Percentiles rank a stretch among this genome's conserved stretches.
Evolutionary conservation across 2,113 vertebrate species (phyloP).

Genomic region (Heterotis niloticus): DNA sequence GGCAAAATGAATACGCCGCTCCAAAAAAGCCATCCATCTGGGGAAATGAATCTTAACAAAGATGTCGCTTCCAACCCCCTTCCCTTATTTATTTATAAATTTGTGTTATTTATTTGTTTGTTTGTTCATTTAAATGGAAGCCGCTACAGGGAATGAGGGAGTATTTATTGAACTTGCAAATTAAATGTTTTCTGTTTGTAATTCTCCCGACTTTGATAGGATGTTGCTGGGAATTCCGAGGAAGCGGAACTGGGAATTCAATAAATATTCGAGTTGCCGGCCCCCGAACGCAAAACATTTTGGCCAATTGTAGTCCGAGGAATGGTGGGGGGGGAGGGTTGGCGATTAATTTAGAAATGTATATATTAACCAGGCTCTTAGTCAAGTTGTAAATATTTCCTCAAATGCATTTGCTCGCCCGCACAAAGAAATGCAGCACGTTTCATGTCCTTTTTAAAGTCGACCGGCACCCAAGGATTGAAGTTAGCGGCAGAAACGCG

Average conservation of each 20-base stretch:
- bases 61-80: constrained; percentile 21
- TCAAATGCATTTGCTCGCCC: too few relatives aligned
- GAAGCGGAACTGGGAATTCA: constrained; percentile 51
- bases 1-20: constrained; percentile 71
- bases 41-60: constrained; percentile 63
- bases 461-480: neutral
- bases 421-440: neutral
- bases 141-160: constrained; percentile 37
- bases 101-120: constrained; percentile 57
- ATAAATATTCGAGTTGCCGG: constrained; percentile 55
- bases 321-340: neutral
- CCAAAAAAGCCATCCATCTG: constrained; percentile 69
- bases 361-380: neutral
- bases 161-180: constrained; percentile 54
- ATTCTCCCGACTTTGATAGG: constrained; percentile 30
- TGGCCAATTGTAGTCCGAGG: constrained; percentile 44
- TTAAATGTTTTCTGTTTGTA: constrained; percentile 44
- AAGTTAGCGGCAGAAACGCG: neutral
- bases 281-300: constrained; percentile 49
- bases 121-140: constrained; percentile 57
- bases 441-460: neutral
- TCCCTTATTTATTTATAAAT: constrained; percentile 52
- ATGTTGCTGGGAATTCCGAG: constrained; percentile 12
- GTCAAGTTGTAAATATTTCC: neutral
- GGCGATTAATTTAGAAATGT: neutral